Base-by-base conservation (phyloP, 2,888 invertebrate species). In the Drosophila kanekoi region DNA sequence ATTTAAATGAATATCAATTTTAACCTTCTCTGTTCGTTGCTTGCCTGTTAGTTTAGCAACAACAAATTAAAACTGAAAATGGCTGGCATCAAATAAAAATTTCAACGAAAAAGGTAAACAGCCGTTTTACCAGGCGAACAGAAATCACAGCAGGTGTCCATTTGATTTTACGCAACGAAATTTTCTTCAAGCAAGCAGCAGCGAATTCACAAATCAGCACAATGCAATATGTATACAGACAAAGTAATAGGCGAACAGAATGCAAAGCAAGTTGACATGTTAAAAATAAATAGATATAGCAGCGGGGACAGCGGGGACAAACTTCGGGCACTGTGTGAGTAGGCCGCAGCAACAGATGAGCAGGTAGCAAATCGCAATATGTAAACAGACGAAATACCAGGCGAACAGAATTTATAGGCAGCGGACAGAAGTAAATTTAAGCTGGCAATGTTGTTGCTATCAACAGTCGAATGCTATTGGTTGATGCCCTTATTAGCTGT, bases 241-340 rank as follows among this genome's bases (percentile, higher is more conserved):
- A 18, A 56, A 37, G 16, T 51, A 64, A 41, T 28, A 43, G 47
- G 61, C 48, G 43, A 60, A 32, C 48, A 65, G 48, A 18, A 37
- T 1, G 2, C 13, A 10, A 2, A 53, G 53, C n/a, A 3, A 60
- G 18, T 0, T 16, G 23, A 23, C n/a, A 58, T 54, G 61, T 54
- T 61, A 54, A 54, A 32, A 32, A 38, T 6, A 1, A 23, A 23
- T 10, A 10, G 2, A 4, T n/a, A 28, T 0, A 8, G 28, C 28
- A 23, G 28, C 0, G 28, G 33, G 9, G 20, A 16, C 16, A 38
- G 57, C 16, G 33, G 33, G 14, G 4, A 20, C 2, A 45, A 9
- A 13, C 44, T 20, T 28, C 37, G 48, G 13, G 16, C 8, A 18
- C 8, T 48, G 49, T 28, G 38, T 28, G 38, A 16, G 28, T n/a